Conservation (phyloP, 1,140 invertebrate genomes). For the Scaptomyza montana region DNA sequence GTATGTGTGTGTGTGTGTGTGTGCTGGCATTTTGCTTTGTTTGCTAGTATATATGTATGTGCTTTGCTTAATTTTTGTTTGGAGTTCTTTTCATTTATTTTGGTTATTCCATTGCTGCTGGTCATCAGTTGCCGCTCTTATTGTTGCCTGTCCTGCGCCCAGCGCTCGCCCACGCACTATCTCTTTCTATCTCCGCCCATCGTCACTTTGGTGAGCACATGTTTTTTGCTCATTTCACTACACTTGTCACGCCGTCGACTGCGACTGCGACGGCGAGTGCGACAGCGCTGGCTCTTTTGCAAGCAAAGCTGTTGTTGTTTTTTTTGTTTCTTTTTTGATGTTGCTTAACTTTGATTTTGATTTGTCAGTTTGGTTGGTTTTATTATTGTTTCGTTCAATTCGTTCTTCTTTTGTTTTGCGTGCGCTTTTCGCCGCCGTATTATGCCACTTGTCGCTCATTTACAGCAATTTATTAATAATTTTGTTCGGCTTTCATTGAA, state of each 20-base stretch:
- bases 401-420: constrained; percentile 32
- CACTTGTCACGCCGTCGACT: constrained; percentile 67
- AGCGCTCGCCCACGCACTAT: constrained; percentile 13
- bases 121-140: constrained; percentile 41
- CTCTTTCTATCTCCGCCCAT: constrained; percentile 10
- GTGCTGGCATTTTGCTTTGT: constrained; percentile 64
- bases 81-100: not conserved
- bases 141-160: constrained; percentile 34
- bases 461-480: constrained; percentile 77
- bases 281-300: constrained; percentile 43
- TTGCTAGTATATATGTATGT: constrained; percentile 30
- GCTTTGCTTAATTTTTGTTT: constrained; percentile 57
- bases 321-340: constrained; percentile 31
- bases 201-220: constrained; percentile 2
- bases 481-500: constrained; percentile 10
- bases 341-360: constrained; percentile 54
- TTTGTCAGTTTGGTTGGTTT: constrained; percentile 43
- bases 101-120: constrained; percentile 34
- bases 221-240: constrained; percentile 62
- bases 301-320: constrained; percentile 40
- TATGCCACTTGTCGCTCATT: constrained; percentile 57
- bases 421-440: constrained; percentile 35
- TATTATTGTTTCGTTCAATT: constrained; percentile 11
- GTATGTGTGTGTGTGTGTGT: constrained; percentile 23
- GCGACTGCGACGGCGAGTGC: constrained; percentile 5